Evolutionary conservation across 2,113 vertebrate species (phyloP).

Genomic region (Silurus glanis): DNA sequence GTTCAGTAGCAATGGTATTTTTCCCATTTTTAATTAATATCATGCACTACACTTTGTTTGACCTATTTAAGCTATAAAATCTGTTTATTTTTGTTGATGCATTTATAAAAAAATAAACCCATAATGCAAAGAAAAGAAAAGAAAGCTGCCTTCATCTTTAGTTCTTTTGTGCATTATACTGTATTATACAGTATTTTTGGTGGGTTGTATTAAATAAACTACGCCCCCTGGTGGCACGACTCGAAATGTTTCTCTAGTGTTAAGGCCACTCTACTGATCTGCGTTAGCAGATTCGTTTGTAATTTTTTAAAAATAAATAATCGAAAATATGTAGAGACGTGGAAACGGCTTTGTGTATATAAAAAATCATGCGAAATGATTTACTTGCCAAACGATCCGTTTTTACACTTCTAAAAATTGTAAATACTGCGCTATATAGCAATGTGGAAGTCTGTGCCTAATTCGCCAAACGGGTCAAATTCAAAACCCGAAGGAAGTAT

Average conservation of each 20-base stretch:
- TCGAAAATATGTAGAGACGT: not conserved
- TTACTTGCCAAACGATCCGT: too few species aligned
- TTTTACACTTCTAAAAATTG: too few species aligned
- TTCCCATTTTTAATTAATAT: not conserved
- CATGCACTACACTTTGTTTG: not conserved
- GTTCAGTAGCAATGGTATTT: not conserved
- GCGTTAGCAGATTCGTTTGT: slow-evolving; percentile 46
- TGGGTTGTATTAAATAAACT: not conserved
- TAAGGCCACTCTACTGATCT: slow-evolving; percentile 9
- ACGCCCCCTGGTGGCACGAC: not conserved
- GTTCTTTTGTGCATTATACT: not conserved
- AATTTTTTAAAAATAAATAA: not conserved
- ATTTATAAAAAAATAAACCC: not conserved
- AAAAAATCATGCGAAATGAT: too few species aligned
- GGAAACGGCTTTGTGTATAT: not conserved
- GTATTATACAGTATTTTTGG: not conserved
- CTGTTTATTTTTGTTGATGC: too few species aligned
- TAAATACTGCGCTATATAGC: not conserved
- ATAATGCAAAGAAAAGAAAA: not conserved
- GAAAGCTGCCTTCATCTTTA: not conserved
- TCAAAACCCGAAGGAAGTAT: slow-evolving; percentile 1
- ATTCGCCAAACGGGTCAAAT: not conserved
- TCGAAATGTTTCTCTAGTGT: not conserved
- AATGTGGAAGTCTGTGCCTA: not conserved
- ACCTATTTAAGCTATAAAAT: not conserved